Evolutionary conservation across 2,797 vertebrate species (phyloP), one percentile per base, ranked within the genome.

Genomic region (Lerista edwardsae): DNA sequence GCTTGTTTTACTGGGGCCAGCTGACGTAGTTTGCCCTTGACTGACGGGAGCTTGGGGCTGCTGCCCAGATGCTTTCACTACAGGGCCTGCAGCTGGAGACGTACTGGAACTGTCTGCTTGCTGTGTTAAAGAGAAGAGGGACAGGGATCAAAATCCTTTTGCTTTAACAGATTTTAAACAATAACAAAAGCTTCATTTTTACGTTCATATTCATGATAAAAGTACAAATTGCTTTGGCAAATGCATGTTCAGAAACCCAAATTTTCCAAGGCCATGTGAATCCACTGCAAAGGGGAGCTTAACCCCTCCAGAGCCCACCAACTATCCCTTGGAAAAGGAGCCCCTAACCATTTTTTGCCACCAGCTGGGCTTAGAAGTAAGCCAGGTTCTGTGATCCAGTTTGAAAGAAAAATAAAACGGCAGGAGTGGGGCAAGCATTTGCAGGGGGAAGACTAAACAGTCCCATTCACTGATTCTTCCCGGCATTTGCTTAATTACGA

Each of bases 41-140:
- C 96, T 98, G 91, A 97, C 93, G 87, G 97, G 96, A 89, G 98
- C 95, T 78, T 97, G 94, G 34, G 97, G 96, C 23, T 97, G 98
- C 87, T 98, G 98, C 73, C 96, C 94, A 27, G 95, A 77, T 12
- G 96, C 84, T 93, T 97, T 98, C 86, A 94, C 91, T 31, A 94
- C 87, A 79, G 95, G 89, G 59, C 92, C 62, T 65, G 92, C 73
- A 82, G 95, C 31, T 55, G 96, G 91, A 4, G 95, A 94, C 3
- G 93, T 85, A 79, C 92, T 85, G 44, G 94, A 84, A 74, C 90
- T 95, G 86, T 98, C 97, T 10, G 93, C 79, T 84, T 94, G 92
- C 94, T 95, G 78, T 51, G 51, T 57, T 15, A 79, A 72, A 61
- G 73, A 75, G 77, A 90, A 79, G 61, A 36, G 90, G 34, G 41